Evolutionary conservation across 2,888 invertebrate genomes (phyloP).

Genomic region (Tribolium freemani): DNA sequence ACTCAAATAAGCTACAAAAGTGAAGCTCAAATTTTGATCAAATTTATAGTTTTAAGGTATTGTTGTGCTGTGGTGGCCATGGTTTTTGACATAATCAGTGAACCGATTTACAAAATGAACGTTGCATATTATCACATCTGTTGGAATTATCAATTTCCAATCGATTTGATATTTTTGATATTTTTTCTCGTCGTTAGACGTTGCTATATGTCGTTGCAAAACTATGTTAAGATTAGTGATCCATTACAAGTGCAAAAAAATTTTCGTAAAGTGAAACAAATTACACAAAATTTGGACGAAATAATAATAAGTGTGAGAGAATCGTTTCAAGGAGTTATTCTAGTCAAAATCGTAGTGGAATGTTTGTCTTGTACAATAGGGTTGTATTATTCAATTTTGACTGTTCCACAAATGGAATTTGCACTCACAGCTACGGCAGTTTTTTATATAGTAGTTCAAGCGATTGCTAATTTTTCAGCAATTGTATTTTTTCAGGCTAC

Average conservation of each 20-base stretch:
- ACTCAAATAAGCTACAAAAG: background rate
- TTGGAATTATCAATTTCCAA: conserved; percentile 13
- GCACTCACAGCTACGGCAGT: background rate
- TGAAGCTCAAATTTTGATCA: background rate
- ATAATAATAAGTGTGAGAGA: background rate
- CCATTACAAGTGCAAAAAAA: background rate
- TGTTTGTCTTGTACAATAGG: background rate
- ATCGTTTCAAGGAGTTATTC: conserved; percentile 7
- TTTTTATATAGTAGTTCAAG: conserved; percentile 8
- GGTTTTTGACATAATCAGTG: background rate
- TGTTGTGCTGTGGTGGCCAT: background rate
- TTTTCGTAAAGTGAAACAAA: background rate
- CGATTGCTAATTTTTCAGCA: background rate
- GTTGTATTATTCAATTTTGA: conserved; percentile 3
- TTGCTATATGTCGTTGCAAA: background rate
- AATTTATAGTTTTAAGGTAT: background rate
- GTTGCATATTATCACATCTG: background rate
- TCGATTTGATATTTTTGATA: background rate
- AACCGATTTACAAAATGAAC: background rate
- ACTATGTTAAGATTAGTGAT: background rate
- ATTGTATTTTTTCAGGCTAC: conserved; percentile 3
- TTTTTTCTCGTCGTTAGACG: background rate
- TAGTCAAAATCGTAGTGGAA: background rate
- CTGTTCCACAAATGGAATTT: background rate
- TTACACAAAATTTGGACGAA: background rate